Evolutionary conservation across 2,113 vertebrate genomes (phyloP).

Genomic region (Macrotus californicus): DNA sequence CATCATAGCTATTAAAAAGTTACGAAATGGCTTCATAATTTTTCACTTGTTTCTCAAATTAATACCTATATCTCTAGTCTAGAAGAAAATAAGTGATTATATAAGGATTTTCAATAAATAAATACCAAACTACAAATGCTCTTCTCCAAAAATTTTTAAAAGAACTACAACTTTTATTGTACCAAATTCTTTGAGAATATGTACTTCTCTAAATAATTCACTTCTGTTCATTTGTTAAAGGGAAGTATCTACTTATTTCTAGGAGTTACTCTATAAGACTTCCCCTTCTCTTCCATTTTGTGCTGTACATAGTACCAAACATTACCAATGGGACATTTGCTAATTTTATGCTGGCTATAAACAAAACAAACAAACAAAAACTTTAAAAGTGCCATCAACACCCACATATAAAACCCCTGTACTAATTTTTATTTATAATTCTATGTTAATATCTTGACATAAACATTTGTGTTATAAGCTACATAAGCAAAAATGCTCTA

Average conservation of each 20-base stretch:
- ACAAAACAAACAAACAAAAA: background rate
- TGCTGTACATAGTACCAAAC: background rate
- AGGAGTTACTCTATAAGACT: background rate
- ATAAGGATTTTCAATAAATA: background rate
- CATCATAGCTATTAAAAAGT: background rate
- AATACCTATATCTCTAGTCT: background rate
- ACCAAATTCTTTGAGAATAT: background rate
- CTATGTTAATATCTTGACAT: background rate
- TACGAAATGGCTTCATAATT: background rate
- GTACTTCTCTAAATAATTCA: background rate
- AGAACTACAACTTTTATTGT: background rate
- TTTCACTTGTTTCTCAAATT: background rate
- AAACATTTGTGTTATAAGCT: constrained; percentile 10
- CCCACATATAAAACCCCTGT: background rate
- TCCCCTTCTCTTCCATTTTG: background rate
- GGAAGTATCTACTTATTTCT: background rate
- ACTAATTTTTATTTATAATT: constrained; percentile 13
- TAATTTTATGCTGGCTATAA: background rate
- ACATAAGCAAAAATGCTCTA: background rate
- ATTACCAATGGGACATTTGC: background rate
- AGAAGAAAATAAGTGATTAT: background rate
- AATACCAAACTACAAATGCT: background rate
- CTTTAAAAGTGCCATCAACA: background rate
- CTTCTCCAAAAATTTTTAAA: background rate
- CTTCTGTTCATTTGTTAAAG: background rate